Evolutionary conservation across 2,797 vertebrate genomes (phyloP).

Genomic region (Syndactyla subalaris): DNA sequence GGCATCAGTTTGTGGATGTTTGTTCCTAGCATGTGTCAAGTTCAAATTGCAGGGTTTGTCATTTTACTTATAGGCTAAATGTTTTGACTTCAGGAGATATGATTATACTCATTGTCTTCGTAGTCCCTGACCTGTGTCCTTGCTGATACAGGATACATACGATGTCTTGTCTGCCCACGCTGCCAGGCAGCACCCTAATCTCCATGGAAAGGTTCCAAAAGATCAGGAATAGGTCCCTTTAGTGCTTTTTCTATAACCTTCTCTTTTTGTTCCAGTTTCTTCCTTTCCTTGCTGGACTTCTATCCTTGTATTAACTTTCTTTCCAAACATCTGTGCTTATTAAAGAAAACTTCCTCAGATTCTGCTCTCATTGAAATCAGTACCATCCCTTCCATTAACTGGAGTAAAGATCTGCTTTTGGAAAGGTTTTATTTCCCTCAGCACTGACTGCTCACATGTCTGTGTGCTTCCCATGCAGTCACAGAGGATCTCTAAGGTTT

Average conservation of each 20-base stretch:
- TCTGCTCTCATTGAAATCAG: neutral
- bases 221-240: neutral
- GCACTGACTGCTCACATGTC: neutral
- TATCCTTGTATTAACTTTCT: neutral
- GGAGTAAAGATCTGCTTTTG: neutral
- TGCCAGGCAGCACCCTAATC: neutral
- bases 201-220: neutral
- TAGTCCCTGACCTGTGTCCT: neutral
- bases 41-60: slow-evolving; percentile 47
- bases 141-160: neutral
- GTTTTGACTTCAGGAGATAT: slow-evolving; percentile 32
- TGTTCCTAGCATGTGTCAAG: slow-evolving; percentile 51
- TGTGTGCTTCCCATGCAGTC: neutral
- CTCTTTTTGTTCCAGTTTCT: neutral
- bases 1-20: slow-evolving; percentile 49
- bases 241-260: neutral
- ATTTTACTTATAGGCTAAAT: slow-evolving; percentile 29
- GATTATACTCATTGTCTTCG: neutral
- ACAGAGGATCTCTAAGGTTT: neutral
- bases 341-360: neutral
- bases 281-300: neutral
- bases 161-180: neutral
- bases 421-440: neutral
- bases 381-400: neutral
- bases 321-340: neutral